These are phyloP conservation scores for Gymnocypris eckloni DNA, from an alignment of 2,797 vertebrate species.

Conservation along the genomic window DNA sequence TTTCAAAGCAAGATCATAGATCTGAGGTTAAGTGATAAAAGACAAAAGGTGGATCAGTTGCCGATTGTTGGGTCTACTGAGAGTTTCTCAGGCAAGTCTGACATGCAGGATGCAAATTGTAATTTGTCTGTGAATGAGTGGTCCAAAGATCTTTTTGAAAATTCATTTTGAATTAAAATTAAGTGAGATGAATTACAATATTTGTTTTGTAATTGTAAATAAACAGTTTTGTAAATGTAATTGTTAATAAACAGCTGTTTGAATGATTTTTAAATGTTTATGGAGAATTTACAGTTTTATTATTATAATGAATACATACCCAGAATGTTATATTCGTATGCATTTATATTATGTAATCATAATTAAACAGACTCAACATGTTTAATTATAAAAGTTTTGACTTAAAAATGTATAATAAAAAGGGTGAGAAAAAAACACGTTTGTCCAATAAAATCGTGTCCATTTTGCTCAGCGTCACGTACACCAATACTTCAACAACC, in stretches of 20 bases:
- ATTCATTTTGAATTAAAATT: conserved; percentile 44
- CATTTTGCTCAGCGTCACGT: background rate
- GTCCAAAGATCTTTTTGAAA: conserved; percentile 62
- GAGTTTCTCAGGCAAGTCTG: background rate
- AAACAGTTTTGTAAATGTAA: background rate
- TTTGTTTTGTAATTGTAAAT: background rate
- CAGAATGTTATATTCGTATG: background rate
- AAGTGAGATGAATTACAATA: background rate
- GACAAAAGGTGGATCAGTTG: background rate
- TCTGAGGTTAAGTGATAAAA: conserved; percentile 21
- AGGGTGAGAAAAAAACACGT: background rate
- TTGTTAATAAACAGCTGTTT: background rate
- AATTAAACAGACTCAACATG: background rate
- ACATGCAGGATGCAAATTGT: conserved; percentile 17
- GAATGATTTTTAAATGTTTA: background rate
- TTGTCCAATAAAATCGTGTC: background rate
- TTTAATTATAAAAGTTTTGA: background rate
- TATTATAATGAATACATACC: background rate
- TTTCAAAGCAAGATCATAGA: background rate
- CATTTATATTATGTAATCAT: background rate
- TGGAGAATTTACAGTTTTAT: background rate
- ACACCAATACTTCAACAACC: background rate
- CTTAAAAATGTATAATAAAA: background rate
- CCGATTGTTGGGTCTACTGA: conserved; percentile 15
- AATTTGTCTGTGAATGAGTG: conserved; percentile 48